Percentiles rank a stretch among this genome's conserved stretches.
These are phyloP conservation scores for Pelobates fuscus DNA, from an alignment of 2,113 vertebrate genomes.

Conservation along the genomic window DNA sequence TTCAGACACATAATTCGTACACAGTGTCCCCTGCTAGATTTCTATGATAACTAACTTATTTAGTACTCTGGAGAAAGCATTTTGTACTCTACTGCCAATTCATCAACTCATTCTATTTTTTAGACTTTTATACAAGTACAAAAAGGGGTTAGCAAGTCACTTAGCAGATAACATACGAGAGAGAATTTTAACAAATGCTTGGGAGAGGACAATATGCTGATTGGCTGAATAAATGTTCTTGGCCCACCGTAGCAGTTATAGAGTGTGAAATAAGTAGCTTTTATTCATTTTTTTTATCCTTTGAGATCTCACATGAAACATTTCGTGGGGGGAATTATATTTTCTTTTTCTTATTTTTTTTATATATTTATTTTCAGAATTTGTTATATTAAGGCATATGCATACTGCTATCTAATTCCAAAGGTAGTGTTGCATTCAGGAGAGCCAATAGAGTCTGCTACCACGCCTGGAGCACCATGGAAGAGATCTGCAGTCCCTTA, in stretches of 20 bases:
- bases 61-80: constrained; percentile 50
- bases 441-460: too few species aligned
- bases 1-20: constrained; percentile 68
- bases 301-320: background rate
- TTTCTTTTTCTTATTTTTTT: too few species aligned
- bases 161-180: constrained; percentile 1
- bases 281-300: background rate
- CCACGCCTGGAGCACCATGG: too few species aligned
- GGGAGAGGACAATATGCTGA: background rate
- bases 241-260: background rate
- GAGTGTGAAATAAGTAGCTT: background rate
- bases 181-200: background rate
- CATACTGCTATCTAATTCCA: too few species aligned
- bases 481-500: too few species aligned
- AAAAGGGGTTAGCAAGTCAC: constrained; percentile 22
- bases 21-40: constrained; percentile 57
- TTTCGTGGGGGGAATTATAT: background rate
- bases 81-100: constrained; percentile 20
- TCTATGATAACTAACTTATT: constrained; percentile 63
- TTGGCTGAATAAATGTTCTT: background rate
- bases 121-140: background rate
- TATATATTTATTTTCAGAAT: too few species aligned
- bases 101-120: background rate
- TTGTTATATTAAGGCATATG: too few species aligned
- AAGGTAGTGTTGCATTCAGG: too few species aligned